Conservation (phyloP, 2,888 invertebrate genomes). For the Phoronis australis region DNA sequence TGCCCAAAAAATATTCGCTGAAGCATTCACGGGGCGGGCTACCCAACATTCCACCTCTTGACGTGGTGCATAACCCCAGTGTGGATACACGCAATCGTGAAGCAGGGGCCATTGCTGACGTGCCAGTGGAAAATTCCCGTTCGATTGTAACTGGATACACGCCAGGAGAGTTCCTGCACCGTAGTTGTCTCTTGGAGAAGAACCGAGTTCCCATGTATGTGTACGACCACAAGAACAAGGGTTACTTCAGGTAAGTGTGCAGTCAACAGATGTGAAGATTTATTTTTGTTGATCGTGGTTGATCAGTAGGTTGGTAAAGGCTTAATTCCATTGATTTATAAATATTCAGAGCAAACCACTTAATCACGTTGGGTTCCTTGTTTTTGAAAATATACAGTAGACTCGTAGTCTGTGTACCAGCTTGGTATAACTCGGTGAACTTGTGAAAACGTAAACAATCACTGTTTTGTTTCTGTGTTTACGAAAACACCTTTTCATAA, state of each 20-base stretch:
- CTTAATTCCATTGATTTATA: not conserved
- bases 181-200: constrained; percentile 30
- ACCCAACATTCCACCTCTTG: constrained; percentile 38
- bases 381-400: too few relatives aligned
- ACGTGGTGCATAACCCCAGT: constrained; percentile 41
- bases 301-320: not conserved
- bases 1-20: constrained; percentile 29
- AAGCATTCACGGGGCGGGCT: constrained; percentile 19
- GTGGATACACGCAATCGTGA: constrained; percentile 33
- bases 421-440: too few relatives aligned
- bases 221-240: constrained; percentile 35
- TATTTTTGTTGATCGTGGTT: not conserved
- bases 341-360: too few relatives aligned
- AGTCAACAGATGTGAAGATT: not conserved
- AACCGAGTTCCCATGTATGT: constrained; percentile 34
- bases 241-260: constrained; percentile 41
- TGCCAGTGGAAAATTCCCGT: constrained; percentile 21
- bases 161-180: constrained; percentile 30
- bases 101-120: constrained; percentile 30
- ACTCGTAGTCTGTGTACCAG: too few relatives aligned
- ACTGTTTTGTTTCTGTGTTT: too few relatives aligned
- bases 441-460: too few relatives aligned
- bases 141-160: constrained; percentile 28
- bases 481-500: too few relatives aligned
- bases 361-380: too few relatives aligned